A percentile compares a stretch with the other conserved stretches of the same genome.
Evolutionary conservation across 2,113 vertebrate genomes (phyloP).

Genomic region (Acanthisitta chloris): DNA sequence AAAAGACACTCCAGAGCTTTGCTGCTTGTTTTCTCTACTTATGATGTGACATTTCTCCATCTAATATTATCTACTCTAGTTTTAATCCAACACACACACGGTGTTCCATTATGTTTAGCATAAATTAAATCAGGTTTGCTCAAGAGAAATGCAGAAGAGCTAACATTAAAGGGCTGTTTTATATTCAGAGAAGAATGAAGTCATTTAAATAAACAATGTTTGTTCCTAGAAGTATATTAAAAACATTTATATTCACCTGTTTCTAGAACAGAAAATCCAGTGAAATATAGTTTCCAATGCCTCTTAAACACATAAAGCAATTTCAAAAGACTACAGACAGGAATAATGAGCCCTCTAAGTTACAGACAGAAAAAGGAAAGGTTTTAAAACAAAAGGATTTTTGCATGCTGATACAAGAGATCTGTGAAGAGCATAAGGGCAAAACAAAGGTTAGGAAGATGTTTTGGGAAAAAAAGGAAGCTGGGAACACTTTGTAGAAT

Average conservation of each 20-base stretch:
- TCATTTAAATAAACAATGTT: neutral
- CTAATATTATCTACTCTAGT: neutral
- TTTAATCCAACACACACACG: slow-evolving; percentile 18
- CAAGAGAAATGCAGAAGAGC: slow-evolving; percentile 20
- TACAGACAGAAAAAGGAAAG: neutral
- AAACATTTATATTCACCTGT: neutral
- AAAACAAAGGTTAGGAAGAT: neutral
- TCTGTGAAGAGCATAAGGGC: neutral
- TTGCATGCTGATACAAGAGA: neutral
- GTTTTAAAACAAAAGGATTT: slow-evolving; percentile 10
- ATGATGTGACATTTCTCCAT: neutral
- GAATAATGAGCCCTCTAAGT: neutral
- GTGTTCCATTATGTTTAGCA: slow-evolving; percentile 27
- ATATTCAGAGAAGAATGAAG: slow-evolving; percentile 16
- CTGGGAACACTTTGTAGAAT: neutral
- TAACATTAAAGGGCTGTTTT: slow-evolving; percentile 2
- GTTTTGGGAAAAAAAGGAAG: neutral
- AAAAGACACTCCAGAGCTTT: neutral
- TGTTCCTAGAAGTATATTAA: neutral
- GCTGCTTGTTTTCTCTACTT: neutral
- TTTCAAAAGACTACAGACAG: neutral
- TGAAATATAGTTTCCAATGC: neutral
- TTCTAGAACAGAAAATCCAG: neutral
- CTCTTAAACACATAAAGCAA: neutral
- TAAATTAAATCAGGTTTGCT: slow-evolving; percentile 46